Base-by-base conservation (phyloP, 2,888 invertebrate species). In the Scrobipalpa costella region DNA sequence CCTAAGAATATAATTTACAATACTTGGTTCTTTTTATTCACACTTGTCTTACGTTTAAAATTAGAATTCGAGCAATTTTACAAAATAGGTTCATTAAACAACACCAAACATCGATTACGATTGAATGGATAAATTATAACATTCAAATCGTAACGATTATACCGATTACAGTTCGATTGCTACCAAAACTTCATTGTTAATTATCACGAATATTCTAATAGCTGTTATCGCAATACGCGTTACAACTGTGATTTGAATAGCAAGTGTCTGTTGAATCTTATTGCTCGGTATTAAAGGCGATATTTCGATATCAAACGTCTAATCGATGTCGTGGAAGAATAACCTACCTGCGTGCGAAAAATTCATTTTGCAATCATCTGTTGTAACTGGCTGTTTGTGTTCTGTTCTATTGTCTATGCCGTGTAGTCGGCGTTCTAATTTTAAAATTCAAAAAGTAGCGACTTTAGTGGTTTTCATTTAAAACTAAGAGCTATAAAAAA, bases 341-440 rank as follows among this genome's bases (percentile, higher is more conserved):
- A 55, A 61, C 13, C 38, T 61, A 36, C 57, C 74, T 76, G 81
- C 86, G 87, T 87, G 87, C 78, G 85, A 88, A 85, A 78, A 81
- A 78, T 70, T 62, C 71, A 77, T 85, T 85, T 72, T 71, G 86
- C 74, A 87, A 86, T 69, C 47, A 52, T 65, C 72, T 88, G 75
- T 83, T 77, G 86, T 74, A 86, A 85, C 74, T 69, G 73, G 69
- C 72, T 78, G 73, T 79, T 81, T 81, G 80, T 76, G 77, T 80
- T 79, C 77, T 82, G 74, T 71, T 69, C 69, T 64, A 68, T 81
- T 83, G 79, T 80, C 76, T 79, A 71, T 75, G 73, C 65, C 71
- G 75, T 73, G 74, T 75, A 71, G 72, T 72, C 70, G 58, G 47
- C 21, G 78, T 78, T 81, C 81, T 67, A 76, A 80, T 84, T 84